Evolutionary conservation across 2,113 vertebrate genomes (phyloP).

Genomic region (Felis chaus): DNA sequence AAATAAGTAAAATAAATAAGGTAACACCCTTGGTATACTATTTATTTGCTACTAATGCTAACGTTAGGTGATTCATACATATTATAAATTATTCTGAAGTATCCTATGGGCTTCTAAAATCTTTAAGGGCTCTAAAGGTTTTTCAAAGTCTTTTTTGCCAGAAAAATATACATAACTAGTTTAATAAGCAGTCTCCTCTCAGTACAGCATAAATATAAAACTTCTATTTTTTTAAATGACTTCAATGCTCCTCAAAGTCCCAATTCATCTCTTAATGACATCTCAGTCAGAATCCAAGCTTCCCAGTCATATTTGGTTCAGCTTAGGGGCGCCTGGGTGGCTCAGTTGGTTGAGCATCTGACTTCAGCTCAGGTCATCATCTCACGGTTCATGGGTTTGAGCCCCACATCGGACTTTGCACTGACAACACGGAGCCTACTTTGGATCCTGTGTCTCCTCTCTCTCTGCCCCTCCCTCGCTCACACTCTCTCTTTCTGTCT

Average conservation of each 20-base stretch:
- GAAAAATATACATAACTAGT: background rate
- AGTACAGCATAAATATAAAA: background rate
- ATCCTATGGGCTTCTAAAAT: background rate
- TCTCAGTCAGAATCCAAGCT: slow-evolving; percentile 6
- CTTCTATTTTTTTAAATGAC: background rate
- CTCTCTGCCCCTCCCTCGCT: too few species aligned
- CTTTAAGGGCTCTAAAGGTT: background rate
- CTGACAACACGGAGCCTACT: too few species aligned
- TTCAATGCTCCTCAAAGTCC: background rate
- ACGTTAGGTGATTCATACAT: background rate
- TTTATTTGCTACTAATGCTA: background rate
- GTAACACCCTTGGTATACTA: background rate
- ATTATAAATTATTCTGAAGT: slow-evolving; percentile 4
- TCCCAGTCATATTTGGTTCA: background rate
- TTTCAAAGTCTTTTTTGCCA: background rate
- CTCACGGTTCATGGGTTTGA: too few species aligned
- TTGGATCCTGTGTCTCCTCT: too few species aligned
- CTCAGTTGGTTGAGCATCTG: too few species aligned
- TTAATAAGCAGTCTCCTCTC: background rate
- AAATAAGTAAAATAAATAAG: background rate
- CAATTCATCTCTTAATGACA: background rate
- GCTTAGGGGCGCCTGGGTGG: too few species aligned
- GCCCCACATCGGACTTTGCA: too few species aligned
- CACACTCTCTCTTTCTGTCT: too few species aligned
- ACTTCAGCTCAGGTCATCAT: too few species aligned